A percentile compares a stretch with the other conserved stretches of the same genome.
Evolutionary conservation across 37 sponge, comb jelly and placozoan species (phyloP).

Genomic region (Halisarca cf. caerulea): DNA sequence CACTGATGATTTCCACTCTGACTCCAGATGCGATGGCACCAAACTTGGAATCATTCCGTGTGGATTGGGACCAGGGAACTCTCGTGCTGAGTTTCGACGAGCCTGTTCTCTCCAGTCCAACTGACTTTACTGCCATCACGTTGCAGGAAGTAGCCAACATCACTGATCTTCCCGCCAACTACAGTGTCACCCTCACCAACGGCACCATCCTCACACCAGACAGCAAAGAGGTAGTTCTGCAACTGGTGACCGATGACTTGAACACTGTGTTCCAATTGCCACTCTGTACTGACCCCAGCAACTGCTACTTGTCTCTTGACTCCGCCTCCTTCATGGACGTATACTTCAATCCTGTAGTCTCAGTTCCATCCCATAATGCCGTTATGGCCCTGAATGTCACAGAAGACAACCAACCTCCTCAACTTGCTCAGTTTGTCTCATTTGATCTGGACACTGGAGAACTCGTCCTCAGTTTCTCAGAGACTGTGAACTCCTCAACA

Average conservation of each 20-base stretch:
- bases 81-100: conserved; percentile 47
- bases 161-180: background rate
- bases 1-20: background rate
- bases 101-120: conserved; percentile 24
- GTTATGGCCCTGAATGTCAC: conserved; percentile 32
- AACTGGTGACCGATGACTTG: conserved; percentile 45
- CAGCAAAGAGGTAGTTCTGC: conserved; percentile 36
- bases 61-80: conserved; percentile 26
- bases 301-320: conserved; percentile 57
- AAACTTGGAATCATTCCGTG: background rate
- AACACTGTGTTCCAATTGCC: conserved; percentile 44
- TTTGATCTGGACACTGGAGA: conserved; percentile 60
- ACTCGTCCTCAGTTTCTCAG: conserved; percentile 73
- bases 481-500: conserved; percentile 75
- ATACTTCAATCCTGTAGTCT: conserved; percentile 50
- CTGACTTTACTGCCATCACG: conserved; percentile 29
- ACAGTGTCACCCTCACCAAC: conserved; percentile 37
- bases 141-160: conserved; percentile 15
- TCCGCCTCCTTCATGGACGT: conserved; percentile 41
- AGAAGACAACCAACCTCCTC: conserved; percentile 48
- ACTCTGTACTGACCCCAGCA: conserved; percentile 53
- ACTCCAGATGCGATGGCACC: conserved; percentile 28
- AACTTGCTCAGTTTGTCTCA: conserved; percentile 36
- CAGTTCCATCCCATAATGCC: conserved; percentile 35
- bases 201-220: conserved; percentile 38